Evolutionary conservation across 2,113 vertebrate genomes (phyloP), one percentile per base, ranked within the genome.

Genomic region (Callorhinus ursinus): DNA sequence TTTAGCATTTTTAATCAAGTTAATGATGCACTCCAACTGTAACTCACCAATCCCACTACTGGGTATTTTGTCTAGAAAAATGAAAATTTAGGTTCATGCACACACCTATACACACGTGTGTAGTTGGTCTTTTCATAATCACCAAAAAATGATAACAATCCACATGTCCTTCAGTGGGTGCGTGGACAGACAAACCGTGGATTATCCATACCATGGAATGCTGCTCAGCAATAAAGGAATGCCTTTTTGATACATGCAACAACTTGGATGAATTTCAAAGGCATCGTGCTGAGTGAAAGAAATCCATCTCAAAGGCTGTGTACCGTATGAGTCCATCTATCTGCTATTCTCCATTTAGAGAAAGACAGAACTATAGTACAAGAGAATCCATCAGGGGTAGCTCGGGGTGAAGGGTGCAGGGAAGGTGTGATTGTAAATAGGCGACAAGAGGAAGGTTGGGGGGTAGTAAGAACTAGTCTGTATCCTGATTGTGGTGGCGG

Each of bases 1-100:
- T n/a, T 89, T 72, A 49, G 22, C 28, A 10, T 33, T 88, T 96
- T 82, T 55, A 63, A 51, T 86, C 16, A 72, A 79, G 33, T 79
- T 26, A 69, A 31, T 65, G 26, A 42, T 36, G 49, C 28, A 24
- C 31, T 81, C 65, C 86, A 24, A 3, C 55, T 65, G 3, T 26
- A 5, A 72, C 36, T 79, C 59, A 24, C 71, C 79, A 74, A 21
- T 46, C 46, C 81, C 26, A 81, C 80, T 36, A 2, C 79, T 28
- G 39, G 39, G 7, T 28, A 53, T 53, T 82, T 51, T 71, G 28
- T 85, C 31, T 36, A 42, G 26, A 69, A 63, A 84, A 83, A 92
- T 8, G 19, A 85, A 90, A 86, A 72, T 6, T 9, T 42, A 67
- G 1, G 4, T 57, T 71, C 67, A 51, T 9, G 10, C 24, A 57